Evolutionary conservation across 1,140 invertebrate species (phyloP), one percentile per base, ranked within the genome.

Genomic region (Trachelipus rathkii): DNA sequence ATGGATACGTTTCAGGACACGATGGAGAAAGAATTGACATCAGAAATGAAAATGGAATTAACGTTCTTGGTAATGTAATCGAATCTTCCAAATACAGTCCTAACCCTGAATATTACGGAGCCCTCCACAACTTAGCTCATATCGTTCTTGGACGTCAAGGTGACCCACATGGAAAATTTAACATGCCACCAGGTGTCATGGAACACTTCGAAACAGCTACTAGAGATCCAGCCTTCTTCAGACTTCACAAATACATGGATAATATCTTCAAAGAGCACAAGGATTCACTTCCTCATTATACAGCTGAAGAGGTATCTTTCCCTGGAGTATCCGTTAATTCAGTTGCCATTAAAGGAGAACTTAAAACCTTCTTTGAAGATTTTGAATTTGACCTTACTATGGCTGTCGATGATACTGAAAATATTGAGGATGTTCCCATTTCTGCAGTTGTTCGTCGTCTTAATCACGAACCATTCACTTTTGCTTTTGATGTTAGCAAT

Each of bases 321-420:
- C 87, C 88, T n/a, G 88, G 88, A n/a, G 90, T 92, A 21, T 83
- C 84, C 5, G 89, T 92, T 68, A 85, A 90, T 76, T 87, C 87
- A 46, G 86, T 92, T 19, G 88, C 86, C 24, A 89, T 92, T 10
- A 85, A 88, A 5, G 87, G 90, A 50, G 86, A 89, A 71, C 83
- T 93, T 9, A 86, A 88, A 19, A 92, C 91, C 24, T 92, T 89
- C 83, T 92, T 92, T 84, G 90, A 92, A 70, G 85, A 91, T 45
- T 89, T 88, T 80, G 88, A 91, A 81, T 81, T 90, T 19, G 88
- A 91, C 77, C 88, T 91, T 44, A 89, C 87, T 82, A 91, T 91
- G 80, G 89, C 89, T 72, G 77, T 92, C 19, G 85, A 85, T 33
- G 45, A 46, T 13, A 75, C 77, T 23, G 70, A 78, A 19, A 69